A percentile compares a stretch with the other conserved stretches of the same genome.
Conservation (phyloP, 2,888 invertebrate species). For the Ophion costatus region DNA sequence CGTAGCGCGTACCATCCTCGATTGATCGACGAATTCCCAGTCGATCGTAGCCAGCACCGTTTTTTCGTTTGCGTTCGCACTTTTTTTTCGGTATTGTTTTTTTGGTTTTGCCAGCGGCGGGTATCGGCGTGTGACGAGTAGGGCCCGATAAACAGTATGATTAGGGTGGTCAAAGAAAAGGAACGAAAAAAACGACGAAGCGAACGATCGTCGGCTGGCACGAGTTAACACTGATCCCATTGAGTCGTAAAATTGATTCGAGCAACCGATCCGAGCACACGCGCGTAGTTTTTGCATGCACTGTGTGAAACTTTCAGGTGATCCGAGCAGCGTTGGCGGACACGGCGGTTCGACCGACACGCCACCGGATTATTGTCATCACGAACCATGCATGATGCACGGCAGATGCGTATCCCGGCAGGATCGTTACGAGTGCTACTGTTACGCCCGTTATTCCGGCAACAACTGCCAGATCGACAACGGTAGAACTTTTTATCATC, state of each 20-base stretch:
- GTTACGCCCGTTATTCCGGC: conserved; percentile 93
- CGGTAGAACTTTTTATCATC: conserved; percentile 79
- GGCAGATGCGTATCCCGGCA: conserved; percentile 91
- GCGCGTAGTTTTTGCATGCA: conserved; percentile 74
- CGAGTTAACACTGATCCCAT: too few species aligned
- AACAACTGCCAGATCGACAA: conserved; percentile 94
- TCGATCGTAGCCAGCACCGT: conserved; percentile 50
- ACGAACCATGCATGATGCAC: conserved; percentile 93
- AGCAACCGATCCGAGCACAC: not conserved
- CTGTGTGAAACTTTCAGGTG: conserved; percentile 77
- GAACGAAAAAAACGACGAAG: not conserved
- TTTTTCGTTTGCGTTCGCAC: conserved; percentile 25
- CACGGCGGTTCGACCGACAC: conserved; percentile 74
- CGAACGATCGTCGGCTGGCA: not conserved
- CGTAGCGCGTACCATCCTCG: too few species aligned
- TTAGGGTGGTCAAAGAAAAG: conserved; percentile 13
- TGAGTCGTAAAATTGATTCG: not conserved
- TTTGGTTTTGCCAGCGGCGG: not conserved
- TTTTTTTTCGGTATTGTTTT: conserved; percentile 26
- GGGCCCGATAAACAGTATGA: too few species aligned
- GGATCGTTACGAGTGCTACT: conserved; percentile 93
- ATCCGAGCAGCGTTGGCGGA: conserved; percentile 74
- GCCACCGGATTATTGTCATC: conserved; percentile 88
- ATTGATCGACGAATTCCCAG: not conserved
- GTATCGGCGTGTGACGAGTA: conserved; percentile 40